Conservation (phyloP, 2,888 invertebrate species). For the Calameuta filiformis region DNA sequence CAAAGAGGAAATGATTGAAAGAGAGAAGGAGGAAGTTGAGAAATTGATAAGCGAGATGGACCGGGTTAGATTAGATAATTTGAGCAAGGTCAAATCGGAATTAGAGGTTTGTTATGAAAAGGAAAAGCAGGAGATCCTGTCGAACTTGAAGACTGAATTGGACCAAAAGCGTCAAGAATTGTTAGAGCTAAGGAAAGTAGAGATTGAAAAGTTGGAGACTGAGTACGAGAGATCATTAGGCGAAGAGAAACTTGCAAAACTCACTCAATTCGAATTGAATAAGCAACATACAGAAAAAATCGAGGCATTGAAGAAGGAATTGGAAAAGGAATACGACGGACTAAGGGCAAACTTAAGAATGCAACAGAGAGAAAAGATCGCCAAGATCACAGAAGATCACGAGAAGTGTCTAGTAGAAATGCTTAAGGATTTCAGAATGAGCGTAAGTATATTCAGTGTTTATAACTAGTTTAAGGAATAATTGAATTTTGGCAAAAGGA, state of each 20-base stretch:
- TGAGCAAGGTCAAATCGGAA: slow-evolving; percentile 55
- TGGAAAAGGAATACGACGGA: slow-evolving; percentile 61
- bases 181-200: slow-evolving; percentile 67
- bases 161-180: slow-evolving; percentile 66
- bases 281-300: slow-evolving; percentile 70
- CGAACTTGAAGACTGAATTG: slow-evolving; percentile 67
- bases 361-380: slow-evolving; percentile 57
- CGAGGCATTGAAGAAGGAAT: slow-evolving; percentile 70
- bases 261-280: slow-evolving; percentile 51
- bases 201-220: slow-evolving; percentile 68
- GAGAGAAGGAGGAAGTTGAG: slow-evolving; percentile 56
- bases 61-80: slow-evolving; percentile 46
- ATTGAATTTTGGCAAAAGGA: neutral
- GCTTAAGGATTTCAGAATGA: slow-evolving; percentile 71
- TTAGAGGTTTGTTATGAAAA: slow-evolving; percentile 61
- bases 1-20: slow-evolving; percentile 67
- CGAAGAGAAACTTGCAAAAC: slow-evolving; percentile 51
- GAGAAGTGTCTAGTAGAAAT: slow-evolving; percentile 60
- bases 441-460: slow-evolving; percentile 66
- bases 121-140: slow-evolving; percentile 63
- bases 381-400: slow-evolving; percentile 63
- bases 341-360: slow-evolving; percentile 48
- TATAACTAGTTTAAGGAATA: neutral
- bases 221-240: slow-evolving; percentile 67
- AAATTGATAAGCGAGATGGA: slow-evolving; percentile 56